These are phyloP conservation scores for Greenwoodochromis staneri DNA, from an alignment of 2,113 vertebrate species.

Conservation along the genomic window DNA sequence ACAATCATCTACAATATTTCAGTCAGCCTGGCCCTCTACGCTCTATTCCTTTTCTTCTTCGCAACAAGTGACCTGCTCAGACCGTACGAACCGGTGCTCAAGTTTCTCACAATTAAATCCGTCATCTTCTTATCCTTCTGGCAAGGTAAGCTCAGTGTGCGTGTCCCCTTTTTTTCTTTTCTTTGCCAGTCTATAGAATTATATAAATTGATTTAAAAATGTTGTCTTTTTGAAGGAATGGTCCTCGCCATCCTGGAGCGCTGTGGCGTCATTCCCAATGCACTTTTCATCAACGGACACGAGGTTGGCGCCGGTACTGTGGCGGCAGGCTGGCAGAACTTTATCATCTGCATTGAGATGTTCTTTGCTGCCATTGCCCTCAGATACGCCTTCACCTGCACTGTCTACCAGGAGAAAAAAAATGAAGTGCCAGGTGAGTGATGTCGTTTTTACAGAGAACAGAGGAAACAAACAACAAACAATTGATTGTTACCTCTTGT, in stretches of 20 bases:
- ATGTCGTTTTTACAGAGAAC: neutral
- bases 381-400: slow-evolving; percentile 85
- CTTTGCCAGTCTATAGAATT: neutral
- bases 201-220: neutral
- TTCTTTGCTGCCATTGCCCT: slow-evolving; percentile 87
- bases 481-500: neutral
- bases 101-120: slow-evolving; percentile 96
- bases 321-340: slow-evolving; percentile 94
- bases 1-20: slow-evolving; percentile 94
- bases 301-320: slow-evolving; percentile 87
- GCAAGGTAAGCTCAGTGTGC: slow-evolving; percentile 77
- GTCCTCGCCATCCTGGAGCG: slow-evolving; percentile 89
- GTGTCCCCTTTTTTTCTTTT: neutral
- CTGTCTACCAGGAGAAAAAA: slow-evolving; percentile 85
- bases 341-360: slow-evolving; percentile 95
- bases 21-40: slow-evolving; percentile 89
- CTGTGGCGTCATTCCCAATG: slow-evolving; percentile 85
- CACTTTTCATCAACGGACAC: slow-evolving; percentile 76
- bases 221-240: slow-evolving; percentile 69
- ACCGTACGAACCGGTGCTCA: slow-evolving; percentile 88
- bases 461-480: neutral
- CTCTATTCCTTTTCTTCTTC: slow-evolving; percentile 91
- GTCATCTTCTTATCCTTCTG: slow-evolving; percentile 97
- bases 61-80: slow-evolving; percentile 87
- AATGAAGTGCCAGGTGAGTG: slow-evolving; percentile 79